Evolutionary conservation across 2,113 vertebrate species (phyloP), one percentile per base, ranked within the genome.

Genomic region (Thunnus thynnus): DNA sequence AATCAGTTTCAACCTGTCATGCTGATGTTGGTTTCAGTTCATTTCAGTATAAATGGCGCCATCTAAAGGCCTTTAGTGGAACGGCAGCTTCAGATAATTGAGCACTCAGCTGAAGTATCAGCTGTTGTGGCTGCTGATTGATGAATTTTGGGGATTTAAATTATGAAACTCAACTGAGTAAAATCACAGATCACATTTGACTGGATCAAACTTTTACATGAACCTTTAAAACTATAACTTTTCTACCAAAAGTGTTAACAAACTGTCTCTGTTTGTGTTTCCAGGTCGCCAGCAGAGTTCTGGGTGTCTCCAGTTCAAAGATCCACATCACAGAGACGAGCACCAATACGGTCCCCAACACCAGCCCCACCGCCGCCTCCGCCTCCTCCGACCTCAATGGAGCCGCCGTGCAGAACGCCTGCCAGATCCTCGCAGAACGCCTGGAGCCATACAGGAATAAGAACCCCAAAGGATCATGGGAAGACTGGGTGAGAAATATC

Each of bases 251-350:
- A 22, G 22, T 22, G 22, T 22, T 22, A 22, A 22, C 22, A 22
- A 22, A 22, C 22, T 14, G 16, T 52, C 11, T 56, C 2, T 66
- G 58, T 74, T 12, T 76, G 20, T 62, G 25, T 25, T 5, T 67
- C 2, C 92, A 99, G 98, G 96, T 99, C 64, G 97, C 98, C 84
- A 97, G 97, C 93, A 95, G 86, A 60, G 91, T 93, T 47, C 92
- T 99, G 83, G 96, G 94, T 47, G 93, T 99, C 27, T 93, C 97
- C 32, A 93, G 70, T 32, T 96, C 96, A 64, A 96, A 96, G 92
- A 97, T 99, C 69, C 90, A 96, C 86, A 97, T 99, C 92, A 96
- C 96, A 2, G 98, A 99, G 94, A 99, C 98, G 0, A 98, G 97
- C 94, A 99, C 98, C n/a, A 97, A 94, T 84, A 98, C 97, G 0